Evolutionary conservation across 2,797 vertebrate species (phyloP).

Genomic region (Esox lucius): DNA sequence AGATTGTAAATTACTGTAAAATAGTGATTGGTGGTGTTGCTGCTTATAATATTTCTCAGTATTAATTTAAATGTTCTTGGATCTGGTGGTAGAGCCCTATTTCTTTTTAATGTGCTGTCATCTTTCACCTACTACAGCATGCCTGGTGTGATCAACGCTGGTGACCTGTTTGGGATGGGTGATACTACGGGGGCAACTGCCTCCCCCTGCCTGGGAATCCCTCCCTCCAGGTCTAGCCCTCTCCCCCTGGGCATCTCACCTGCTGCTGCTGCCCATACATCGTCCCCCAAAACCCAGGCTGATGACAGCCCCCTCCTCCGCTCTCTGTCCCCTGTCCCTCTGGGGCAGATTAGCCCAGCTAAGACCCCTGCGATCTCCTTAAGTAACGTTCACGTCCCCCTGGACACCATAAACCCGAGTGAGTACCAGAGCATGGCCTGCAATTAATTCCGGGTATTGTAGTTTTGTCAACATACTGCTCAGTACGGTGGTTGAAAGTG

Average conservation of each 20-base stretch:
- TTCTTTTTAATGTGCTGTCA: background rate
- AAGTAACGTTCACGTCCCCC: conserved; percentile 82
- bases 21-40: no score
- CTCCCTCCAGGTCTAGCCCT: conserved; percentile 50
- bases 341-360: conserved; percentile 73
- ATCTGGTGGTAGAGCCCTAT: no score
- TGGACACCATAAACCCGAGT: conserved; percentile 93
- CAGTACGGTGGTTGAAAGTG: background rate
- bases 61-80: background rate
- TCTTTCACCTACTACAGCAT: conserved; percentile 58
- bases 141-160: conserved; percentile 43
- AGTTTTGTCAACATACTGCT: background rate
- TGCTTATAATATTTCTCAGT: background rate
- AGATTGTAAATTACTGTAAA: no score
- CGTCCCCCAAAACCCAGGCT: conserved; percentile 32
- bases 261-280: conserved; percentile 41
- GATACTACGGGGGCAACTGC: conserved; percentile 13
- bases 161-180: conserved; percentile 46
- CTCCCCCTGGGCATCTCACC: conserved; percentile 47
- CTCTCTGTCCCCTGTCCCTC: conserved; percentile 65
- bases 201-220: conserved; percentile 43
- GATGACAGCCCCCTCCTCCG: conserved; percentile 81
- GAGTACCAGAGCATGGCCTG: conserved; percentile 60
- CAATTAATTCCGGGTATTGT: background rate
- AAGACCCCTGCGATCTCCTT: conserved; percentile 79